Evolutionary conservation across 2,797 vertebrate genomes (phyloP).

Genomic region (Sebastes aleutianus): DNA sequence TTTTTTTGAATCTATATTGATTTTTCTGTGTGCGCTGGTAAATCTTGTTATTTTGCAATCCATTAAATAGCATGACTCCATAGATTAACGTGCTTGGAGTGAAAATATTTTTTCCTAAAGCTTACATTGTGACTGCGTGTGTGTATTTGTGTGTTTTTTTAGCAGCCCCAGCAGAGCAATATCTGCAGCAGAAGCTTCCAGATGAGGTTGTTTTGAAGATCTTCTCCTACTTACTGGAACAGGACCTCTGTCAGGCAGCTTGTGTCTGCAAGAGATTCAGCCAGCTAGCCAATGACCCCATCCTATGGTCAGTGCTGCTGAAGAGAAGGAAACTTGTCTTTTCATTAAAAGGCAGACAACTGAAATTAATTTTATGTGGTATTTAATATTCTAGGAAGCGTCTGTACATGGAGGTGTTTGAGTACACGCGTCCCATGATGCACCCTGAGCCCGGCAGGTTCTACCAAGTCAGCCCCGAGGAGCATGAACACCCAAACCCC

Average conservation of each 20-base stretch:
- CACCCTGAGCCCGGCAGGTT: conserved; percentile 98
- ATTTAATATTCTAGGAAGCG: conserved; percentile 87
- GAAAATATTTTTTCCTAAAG: background rate
- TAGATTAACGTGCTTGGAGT: conserved; percentile 12
- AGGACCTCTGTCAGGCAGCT: conserved; percentile 98
- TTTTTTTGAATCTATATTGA: background rate
- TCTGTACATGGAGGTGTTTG: conserved; percentile 99
- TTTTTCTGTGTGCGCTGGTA: conserved; percentile 5
- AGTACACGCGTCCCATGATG: conserved; percentile 99
- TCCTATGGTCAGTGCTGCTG: conserved; percentile 90
- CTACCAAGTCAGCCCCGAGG: conserved; percentile 99
- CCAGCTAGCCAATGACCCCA: conserved; percentile 98
- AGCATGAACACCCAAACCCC: conserved; percentile 98
- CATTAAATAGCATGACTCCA: conserved; percentile 21
- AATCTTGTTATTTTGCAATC: conserved; percentile 21
- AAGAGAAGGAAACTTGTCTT: background rate
- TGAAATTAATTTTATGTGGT: background rate
- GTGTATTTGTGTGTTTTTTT: conserved; percentile 45
- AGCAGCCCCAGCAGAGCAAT: conserved; percentile 99
- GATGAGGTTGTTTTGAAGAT: conserved; percentile 99
- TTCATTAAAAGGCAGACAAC: background rate
- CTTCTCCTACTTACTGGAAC: conserved; percentile 98
- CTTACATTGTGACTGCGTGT: conserved; percentile 10
- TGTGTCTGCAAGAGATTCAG: conserved; percentile 99
- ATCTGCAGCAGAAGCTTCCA: conserved; percentile 98